Percentiles rank a stretch among this genome's conserved stretches.
phyloP scores from a whole-genome alignment of 2,888 invertebrate genomes.

The Sabatieria punctata region DNA sequence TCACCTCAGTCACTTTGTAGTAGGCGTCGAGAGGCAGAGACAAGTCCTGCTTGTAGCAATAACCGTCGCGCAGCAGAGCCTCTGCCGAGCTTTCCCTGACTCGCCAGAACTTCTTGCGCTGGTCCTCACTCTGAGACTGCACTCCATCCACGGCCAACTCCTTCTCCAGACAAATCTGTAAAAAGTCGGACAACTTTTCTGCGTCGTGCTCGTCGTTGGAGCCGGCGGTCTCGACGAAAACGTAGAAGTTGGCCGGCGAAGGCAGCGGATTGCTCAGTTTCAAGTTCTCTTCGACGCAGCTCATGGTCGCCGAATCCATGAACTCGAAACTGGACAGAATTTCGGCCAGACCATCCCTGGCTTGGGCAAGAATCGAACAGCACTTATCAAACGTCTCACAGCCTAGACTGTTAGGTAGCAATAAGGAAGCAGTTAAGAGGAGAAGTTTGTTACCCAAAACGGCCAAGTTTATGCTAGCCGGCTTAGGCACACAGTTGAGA shows the following conservation, averaged over 20 bases:
- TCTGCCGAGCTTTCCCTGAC: conserved; percentile 33
- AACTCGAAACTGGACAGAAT: conserved; percentile 83
- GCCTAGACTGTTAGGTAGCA: too few species aligned
- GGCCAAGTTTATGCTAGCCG: conserved; percentile 63
- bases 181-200: conserved; percentile 62
- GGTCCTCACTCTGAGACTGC: conserved; percentile 57
- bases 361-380: conserved; percentile 52
- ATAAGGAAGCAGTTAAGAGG: too few species aligned
- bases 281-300: conserved; percentile 28
- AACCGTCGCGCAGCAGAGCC: conserved; percentile 54
- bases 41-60: conserved; percentile 85
- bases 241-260: conserved; percentile 16
- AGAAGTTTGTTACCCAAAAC: conserved; percentile 74
- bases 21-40: conserved; percentile 66
- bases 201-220: conserved; percentile 65
- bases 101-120: conserved; percentile 31
- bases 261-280: conserved; percentile 15
- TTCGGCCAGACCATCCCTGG: conserved; percentile 61
- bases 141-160: conserved; percentile 47
- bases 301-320: conserved; percentile 59
- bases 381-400: conserved; percentile 59
- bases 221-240: conserved; percentile 42
- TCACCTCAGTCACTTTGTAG: conserved; percentile 59
- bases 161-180: conserved; percentile 40
- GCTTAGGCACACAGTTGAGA: conserved; percentile 68